These are phyloP conservation scores for Alcedo quadribrachys DNA, from an alignment of 2,797 vertebrate species.

Conservation along the genomic window DNA sequence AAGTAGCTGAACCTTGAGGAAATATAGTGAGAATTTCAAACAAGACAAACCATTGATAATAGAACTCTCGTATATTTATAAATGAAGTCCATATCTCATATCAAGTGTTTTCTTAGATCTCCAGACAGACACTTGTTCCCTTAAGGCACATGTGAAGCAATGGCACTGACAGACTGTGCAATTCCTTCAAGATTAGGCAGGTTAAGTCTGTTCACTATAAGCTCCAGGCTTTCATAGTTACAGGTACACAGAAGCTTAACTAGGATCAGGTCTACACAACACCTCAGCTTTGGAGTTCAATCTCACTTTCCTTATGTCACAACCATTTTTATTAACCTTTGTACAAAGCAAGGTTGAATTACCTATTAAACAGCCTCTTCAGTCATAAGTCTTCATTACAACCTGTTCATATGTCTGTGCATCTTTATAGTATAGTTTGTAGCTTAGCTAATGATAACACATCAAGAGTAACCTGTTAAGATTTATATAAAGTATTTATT, in stretches of 20 bases:
- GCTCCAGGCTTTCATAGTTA: neutral
- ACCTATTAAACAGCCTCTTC: neutral
- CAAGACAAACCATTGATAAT: neutral
- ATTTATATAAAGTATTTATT: neutral
- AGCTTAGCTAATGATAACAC: neutral
- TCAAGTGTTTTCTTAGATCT: neutral
- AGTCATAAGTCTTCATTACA: neutral
- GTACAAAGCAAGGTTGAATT: neutral
- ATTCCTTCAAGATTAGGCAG: neutral
- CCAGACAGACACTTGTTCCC: neutral
- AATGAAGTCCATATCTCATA: too few relatives aligned
- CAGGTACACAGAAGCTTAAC: neutral
- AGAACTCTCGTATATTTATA: neutral
- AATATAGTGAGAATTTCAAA: neutral
- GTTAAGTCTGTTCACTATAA: neutral
- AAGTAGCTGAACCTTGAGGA: neutral
- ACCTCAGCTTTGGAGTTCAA: neutral
- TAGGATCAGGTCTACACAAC: neutral
- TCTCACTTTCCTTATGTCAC: neutral
- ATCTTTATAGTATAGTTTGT: neutral
- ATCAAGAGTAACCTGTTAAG: neutral
- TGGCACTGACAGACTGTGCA: neutral
- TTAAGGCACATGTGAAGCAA: neutral
- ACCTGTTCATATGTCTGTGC: neutral
- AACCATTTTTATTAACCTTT: neutral